Evolutionary conservation across 2,888 invertebrate genomes (phyloP).

Genomic region (Pammene aurita): DNA sequence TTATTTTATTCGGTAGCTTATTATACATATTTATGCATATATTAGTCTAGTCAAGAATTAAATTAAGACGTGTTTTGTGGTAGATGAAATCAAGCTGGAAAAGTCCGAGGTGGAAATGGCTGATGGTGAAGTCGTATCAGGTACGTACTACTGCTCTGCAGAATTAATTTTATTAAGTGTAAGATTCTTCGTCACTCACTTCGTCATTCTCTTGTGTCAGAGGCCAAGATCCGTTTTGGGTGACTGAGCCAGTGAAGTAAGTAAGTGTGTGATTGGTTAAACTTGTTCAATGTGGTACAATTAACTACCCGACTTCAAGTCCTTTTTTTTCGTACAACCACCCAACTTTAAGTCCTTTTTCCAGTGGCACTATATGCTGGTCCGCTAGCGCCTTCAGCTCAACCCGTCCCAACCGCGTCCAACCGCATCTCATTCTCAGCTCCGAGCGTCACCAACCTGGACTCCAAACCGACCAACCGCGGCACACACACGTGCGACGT

Average conservation of each 20-base stretch:
- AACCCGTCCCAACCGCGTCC: background rate
- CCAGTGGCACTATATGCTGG: conserved; percentile 9
- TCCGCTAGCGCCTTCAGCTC: background rate
- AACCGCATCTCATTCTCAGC: background rate
- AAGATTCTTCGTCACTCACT: too few species aligned
- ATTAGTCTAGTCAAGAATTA: too few species aligned
- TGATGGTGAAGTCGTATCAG: conserved; percentile 13
- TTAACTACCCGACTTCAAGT: background rate
- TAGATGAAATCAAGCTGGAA: conserved; percentile 9
- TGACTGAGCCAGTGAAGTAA: too few species aligned
- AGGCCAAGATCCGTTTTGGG: too few species aligned
- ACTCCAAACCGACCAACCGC: conserved; percentile 1
- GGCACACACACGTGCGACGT: conserved; percentile 1
- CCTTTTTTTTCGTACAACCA: background rate
- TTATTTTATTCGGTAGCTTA: too few species aligned
- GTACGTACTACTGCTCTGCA: background rate
- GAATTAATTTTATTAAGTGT: too few species aligned
- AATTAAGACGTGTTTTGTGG: background rate
- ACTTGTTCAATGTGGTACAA: too few species aligned
- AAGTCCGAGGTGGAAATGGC: conserved; percentile 10
- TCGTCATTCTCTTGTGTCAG: too few species aligned
- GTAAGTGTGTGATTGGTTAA: too few species aligned
- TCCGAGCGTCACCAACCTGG: conserved; percentile 4
- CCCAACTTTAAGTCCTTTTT: background rate
- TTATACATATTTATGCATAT: too few species aligned